Conservation (phyloP, 1,140 invertebrate genomes). For the Danaus plexippus region DNA sequence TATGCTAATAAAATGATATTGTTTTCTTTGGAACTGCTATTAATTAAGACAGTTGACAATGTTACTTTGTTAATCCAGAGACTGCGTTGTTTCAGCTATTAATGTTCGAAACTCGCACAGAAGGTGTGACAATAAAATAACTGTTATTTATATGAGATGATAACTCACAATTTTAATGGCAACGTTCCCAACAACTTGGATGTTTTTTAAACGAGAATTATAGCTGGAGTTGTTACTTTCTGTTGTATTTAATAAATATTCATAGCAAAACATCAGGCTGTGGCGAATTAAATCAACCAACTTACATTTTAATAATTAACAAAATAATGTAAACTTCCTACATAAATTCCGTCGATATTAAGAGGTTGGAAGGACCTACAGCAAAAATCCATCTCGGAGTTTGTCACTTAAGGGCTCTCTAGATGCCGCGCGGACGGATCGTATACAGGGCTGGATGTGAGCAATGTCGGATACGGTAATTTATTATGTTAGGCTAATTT, state of each 20-base stretch:
- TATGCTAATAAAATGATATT: slow-evolving; percentile 69
- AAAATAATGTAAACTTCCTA: background rate
- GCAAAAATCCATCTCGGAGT: slow-evolving; percentile 68
- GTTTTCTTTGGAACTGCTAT: slow-evolving; percentile 67
- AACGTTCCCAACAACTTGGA: slow-evolving; percentile 23
- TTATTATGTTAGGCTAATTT: no score
- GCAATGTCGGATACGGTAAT: no score
- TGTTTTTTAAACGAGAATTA: slow-evolving; percentile 33
- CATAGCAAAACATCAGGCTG: no score
- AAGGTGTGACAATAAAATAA: slow-evolving; percentile 58
- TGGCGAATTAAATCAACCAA: no score
- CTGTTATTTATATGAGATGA: slow-evolving; percentile 54
- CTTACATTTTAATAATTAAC: no score
- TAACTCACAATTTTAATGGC: slow-evolving; percentile 60
- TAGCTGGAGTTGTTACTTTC: slow-evolving; percentile 8
- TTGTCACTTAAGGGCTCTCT: slow-evolving; percentile 59
- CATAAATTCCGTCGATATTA: slow-evolving; percentile 54
- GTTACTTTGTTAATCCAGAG: slow-evolving; percentile 60
- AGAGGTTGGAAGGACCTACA: slow-evolving; percentile 48
- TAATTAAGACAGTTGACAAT: slow-evolving; percentile 64
- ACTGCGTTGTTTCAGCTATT: slow-evolving; percentile 44
- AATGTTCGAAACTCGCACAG: slow-evolving; percentile 56
- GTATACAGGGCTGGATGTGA: no score
- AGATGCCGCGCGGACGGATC: slow-evolving; percentile 16
- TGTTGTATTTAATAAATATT: background rate